Conservation (phyloP, 2,797 vertebrate species). For the Malacoraja senta region DNA sequence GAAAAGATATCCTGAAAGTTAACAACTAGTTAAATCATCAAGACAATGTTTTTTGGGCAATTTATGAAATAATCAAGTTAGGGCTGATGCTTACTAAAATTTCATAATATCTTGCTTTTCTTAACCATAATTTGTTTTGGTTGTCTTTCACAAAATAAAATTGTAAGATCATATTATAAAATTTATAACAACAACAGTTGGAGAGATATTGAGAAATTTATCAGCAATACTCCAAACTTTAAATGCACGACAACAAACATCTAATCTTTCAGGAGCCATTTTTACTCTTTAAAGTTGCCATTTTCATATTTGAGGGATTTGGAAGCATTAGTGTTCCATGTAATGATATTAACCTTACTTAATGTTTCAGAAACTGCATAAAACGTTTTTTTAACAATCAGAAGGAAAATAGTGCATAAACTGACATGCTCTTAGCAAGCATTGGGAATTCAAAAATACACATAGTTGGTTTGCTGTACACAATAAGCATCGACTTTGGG, state of each 20-base stretch:
- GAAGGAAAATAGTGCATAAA: background rate
- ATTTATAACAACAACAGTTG: background rate
- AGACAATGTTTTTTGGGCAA: background rate
- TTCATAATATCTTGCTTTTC: background rate
- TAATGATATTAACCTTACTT: background rate
- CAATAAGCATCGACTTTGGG: background rate
- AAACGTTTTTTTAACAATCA: background rate
- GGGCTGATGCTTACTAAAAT: background rate
- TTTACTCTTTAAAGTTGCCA: background rate
- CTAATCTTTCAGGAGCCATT: background rate
- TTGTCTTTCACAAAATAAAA: background rate
- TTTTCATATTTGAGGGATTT: background rate
- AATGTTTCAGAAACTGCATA: background rate
- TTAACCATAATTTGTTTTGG: background rate
- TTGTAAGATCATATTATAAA: background rate
- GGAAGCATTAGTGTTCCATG: background rate
- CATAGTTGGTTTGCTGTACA: background rate
- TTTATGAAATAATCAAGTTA: background rate
- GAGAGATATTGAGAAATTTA: background rate
- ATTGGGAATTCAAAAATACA: background rate
- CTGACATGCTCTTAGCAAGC: background rate
- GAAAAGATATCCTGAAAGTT: background rate
- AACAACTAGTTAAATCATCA: background rate
- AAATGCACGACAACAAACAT: background rate
- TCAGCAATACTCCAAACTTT: background rate